Percentiles rank a stretch among this genome's conserved stretches.
Evolutionary conservation across 2,113 vertebrate species (phyloP).

Genomic region (Spermophilus dauricus): DNA sequence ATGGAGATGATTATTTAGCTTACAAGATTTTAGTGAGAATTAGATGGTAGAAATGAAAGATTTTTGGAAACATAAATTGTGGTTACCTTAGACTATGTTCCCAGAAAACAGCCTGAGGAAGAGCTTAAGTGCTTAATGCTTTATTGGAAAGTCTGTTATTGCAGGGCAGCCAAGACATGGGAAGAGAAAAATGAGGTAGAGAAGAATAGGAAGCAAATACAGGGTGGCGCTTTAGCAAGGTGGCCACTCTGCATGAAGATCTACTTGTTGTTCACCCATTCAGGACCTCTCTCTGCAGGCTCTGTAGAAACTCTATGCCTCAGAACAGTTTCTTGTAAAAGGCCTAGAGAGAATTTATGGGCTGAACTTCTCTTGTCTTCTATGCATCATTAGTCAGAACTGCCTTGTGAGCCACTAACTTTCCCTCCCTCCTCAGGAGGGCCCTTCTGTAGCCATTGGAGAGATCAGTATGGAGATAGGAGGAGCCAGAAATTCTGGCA

Average conservation of each 20-base stretch:
- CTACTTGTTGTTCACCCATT: neutral
- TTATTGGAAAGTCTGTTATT: neutral
- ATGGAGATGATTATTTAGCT: constrained; percentile 44
- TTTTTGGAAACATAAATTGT: constrained; percentile 57
- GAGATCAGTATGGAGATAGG: neutral
- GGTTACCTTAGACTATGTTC: constrained; percentile 40
- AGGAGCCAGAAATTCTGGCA: neutral
- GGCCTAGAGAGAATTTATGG: neutral
- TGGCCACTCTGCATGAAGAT: neutral
- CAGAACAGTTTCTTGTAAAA: neutral
- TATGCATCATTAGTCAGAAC: neutral
- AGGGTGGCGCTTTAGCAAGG: neutral
- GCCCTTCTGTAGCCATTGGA: neutral
- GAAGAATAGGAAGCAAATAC: neutral
- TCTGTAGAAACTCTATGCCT: neutral
- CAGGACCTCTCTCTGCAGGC: neutral
- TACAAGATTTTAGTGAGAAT: constrained; percentile 65
- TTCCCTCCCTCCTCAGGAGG: neutral
- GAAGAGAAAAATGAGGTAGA: neutral
- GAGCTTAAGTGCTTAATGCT: constrained; percentile 36
- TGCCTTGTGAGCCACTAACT: neutral
- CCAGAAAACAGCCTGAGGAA: constrained; percentile 45
- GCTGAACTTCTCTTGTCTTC: neutral
- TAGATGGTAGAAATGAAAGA: constrained; percentile 65
- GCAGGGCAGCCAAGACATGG: neutral